Conservation (phyloP, 2,113 vertebrate species). For the Noturus placidus region DNA sequence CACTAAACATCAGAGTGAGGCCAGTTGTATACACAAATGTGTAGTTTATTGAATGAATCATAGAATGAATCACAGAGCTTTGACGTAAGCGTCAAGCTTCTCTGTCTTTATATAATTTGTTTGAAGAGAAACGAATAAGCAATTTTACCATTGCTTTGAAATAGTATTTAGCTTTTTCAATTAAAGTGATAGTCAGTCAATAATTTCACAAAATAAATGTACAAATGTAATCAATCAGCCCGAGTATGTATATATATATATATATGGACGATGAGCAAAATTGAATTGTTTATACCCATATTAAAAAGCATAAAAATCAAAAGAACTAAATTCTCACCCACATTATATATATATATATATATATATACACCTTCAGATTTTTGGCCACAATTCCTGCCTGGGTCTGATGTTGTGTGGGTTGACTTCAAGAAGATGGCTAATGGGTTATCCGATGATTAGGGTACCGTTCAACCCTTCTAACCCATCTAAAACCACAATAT, state of each 20-base stretch:
- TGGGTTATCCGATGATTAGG: neutral
- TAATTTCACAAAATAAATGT: neutral
- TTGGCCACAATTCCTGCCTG: too few relatives aligned
- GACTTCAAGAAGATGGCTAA: neutral
- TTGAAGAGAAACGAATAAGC: neutral
- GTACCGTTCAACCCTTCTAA: neutral
- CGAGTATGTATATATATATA: too few relatives aligned
- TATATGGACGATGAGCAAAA: too few relatives aligned
- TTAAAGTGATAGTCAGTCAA: neutral
- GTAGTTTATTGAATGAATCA: neutral
- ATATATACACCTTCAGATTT: too few relatives aligned
- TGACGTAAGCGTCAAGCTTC: constrained; percentile 26
- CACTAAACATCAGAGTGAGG: neutral
- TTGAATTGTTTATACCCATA: too few relatives aligned
- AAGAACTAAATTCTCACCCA: too few relatives aligned
- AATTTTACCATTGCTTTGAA: neutral
- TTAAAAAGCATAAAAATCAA: too few relatives aligned
- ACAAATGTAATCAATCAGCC: neutral
- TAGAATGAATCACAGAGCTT: neutral
- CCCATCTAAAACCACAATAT: neutral
- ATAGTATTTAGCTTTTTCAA: neutral
- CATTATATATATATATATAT: too few relatives aligned
- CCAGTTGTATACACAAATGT: constrained; percentile 17
- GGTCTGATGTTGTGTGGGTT: neutral
- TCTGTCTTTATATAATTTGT: neutral